Conservation (phyloP, 2,888 invertebrate genomes). For the Andricus quercusramuli region DNA sequence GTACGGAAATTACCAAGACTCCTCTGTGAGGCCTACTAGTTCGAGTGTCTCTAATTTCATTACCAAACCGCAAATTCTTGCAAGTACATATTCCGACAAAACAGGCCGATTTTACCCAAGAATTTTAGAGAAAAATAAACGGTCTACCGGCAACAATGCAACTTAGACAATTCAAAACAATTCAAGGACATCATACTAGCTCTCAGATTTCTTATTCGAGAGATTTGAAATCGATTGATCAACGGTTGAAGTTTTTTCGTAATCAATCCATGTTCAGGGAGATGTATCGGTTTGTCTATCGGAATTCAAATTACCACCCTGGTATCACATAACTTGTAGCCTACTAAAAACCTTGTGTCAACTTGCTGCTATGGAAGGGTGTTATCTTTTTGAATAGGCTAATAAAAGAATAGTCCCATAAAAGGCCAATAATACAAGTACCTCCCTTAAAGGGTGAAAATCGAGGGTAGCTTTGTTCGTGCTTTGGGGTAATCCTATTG, state of each 20-base stretch:
- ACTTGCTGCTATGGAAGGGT: background rate
- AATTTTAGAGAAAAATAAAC: too few species aligned
- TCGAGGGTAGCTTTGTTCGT: constrained; percentile 55
- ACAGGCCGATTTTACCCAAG: too few species aligned
- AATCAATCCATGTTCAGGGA: too few species aligned
- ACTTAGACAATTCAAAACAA: too few species aligned
- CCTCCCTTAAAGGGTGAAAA: constrained; percentile 33
- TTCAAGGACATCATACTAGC: too few species aligned
- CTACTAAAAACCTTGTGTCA: background rate
- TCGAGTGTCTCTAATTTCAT: constrained; percentile 34
- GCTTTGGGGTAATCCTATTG: constrained; percentile 65
- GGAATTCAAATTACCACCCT: too few species aligned
- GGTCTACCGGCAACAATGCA: too few species aligned
- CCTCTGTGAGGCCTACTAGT: constrained; percentile 33
- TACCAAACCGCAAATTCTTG: background rate
- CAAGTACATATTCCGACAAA: too few species aligned
- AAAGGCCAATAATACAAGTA: constrained; percentile 9
- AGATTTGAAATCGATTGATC: too few species aligned
- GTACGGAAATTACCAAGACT: constrained; percentile 64
- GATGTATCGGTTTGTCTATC: too few species aligned
- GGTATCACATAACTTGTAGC: background rate
- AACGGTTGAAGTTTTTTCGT: too few species aligned
- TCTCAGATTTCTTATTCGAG: too few species aligned
- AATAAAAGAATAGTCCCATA: background rate
- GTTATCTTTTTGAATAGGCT: background rate